phyloP scores from a whole-genome alignment of 2,888 invertebrate species.

The Artemia sinica region DNA sequence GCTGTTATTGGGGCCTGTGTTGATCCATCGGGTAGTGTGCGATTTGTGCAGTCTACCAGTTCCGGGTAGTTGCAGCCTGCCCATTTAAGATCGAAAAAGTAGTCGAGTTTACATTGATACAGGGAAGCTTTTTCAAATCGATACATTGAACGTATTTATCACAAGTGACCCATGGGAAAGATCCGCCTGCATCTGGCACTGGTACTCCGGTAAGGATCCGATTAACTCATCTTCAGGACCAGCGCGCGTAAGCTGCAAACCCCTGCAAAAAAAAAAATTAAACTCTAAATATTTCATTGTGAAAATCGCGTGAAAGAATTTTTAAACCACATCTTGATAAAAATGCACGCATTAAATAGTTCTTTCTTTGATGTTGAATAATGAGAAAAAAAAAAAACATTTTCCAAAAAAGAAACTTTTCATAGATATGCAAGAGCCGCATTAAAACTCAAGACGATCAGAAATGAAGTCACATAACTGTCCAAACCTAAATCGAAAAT shows the following conservation, averaged over 20 bases:
- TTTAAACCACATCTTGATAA: too few species aligned
- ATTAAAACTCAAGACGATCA: too few species aligned
- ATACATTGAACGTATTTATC: not conserved
- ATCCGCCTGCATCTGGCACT: not conserved
- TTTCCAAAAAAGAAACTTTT: too few species aligned
- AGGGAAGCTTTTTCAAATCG: not conserved
- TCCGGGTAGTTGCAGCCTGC: not conserved
- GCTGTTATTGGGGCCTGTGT: not conserved
- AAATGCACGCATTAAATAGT: too few species aligned
- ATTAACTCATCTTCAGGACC: not conserved
- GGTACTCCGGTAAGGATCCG: not conserved
- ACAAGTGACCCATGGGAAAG: not conserved
- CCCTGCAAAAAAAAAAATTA: too few species aligned
- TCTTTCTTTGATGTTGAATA: too few species aligned
- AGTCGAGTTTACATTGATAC: not conserved
- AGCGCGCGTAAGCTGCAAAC: not conserved
- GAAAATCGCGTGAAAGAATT: too few species aligned
- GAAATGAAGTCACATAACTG: too few species aligned
- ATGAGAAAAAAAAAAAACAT: too few species aligned
- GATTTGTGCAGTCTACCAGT: not conserved
- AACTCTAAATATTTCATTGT: too few species aligned
- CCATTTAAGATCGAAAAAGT: not conserved
- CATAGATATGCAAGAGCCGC: too few species aligned
- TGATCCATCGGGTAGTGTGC: constrained; percentile 3
- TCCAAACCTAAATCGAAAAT: too few species aligned